Evolutionary conservation across 2,113 vertebrate species (phyloP).

Genomic region (Ramphastos sulfuratus): DNA sequence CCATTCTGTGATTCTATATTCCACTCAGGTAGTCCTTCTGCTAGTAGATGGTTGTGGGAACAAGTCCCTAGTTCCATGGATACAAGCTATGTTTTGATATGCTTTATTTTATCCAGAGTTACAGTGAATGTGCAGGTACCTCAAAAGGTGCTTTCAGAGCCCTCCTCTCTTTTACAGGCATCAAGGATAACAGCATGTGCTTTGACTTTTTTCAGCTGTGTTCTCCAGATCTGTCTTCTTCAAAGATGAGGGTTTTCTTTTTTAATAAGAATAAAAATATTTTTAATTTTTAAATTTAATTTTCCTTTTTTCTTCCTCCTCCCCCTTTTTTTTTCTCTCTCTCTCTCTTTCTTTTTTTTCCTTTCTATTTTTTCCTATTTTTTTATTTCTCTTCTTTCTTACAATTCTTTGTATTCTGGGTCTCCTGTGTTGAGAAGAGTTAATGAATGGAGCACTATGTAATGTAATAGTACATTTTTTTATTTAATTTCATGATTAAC

Average conservation of each 20-base stretch:
- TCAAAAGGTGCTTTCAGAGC: neutral
- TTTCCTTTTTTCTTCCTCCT: too few relatives aligned
- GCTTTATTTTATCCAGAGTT: neutral
- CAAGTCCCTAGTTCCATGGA: neutral
- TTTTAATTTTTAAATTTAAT: neutral
- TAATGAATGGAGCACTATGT: neutral
- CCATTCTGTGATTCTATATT: neutral
- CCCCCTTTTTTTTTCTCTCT: accelerated
- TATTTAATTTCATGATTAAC: constrained; percentile 49
- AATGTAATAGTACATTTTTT: neutral
- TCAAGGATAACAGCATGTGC: neutral
- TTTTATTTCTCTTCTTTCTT: neutral
- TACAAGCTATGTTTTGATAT: neutral
- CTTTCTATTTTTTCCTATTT: accelerated
- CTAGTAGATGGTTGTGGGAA: neutral
- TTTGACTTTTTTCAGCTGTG: neutral
- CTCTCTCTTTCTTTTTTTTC: accelerated
- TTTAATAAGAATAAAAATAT: neutral
- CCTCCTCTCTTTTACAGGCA: neutral
- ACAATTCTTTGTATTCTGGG: neutral
- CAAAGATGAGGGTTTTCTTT: neutral
- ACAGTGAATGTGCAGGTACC: neutral
- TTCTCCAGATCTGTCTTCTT: neutral
- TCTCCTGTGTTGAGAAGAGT: neutral
- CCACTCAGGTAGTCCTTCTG: neutral